These are phyloP conservation scores for Chromis chromis DNA, from an alignment of 2,797 vertebrate species.

Conservation along the genomic window DNA sequence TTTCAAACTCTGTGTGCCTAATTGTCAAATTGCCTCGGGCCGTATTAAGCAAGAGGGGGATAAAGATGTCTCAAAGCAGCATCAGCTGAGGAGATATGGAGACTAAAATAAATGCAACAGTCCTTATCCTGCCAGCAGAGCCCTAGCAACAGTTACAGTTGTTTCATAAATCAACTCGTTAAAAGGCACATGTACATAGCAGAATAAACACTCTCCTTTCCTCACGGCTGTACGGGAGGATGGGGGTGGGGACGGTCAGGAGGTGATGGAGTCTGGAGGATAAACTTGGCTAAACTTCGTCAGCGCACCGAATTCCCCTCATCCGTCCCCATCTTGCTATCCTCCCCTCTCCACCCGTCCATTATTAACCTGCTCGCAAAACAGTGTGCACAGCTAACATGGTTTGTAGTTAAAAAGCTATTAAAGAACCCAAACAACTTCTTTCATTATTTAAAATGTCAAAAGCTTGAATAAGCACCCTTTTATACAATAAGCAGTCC, in stretches of 20 bases:
- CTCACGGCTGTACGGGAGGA: constrained; percentile 40
- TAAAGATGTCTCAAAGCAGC: constrained; percentile 43
- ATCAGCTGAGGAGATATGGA: constrained; percentile 30
- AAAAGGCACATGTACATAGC: constrained; percentile 45
- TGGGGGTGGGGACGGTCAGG: constrained; percentile 27
- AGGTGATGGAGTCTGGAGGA: constrained; percentile 53
- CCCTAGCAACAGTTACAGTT: constrained; percentile 52
- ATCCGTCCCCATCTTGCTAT: background rate
- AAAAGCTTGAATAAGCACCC: constrained; percentile 35
- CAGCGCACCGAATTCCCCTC: constrained; percentile 39
- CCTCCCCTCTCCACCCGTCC: constrained; percentile 11
- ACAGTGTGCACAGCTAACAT: constrained; percentile 25
- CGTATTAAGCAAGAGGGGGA: constrained; percentile 39
- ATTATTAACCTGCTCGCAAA: constrained; percentile 26
- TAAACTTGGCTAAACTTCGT: constrained; percentile 56
- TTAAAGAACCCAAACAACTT: constrained; percentile 17
- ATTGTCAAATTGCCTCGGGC: constrained; percentile 40
- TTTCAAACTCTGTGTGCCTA: constrained; percentile 36
- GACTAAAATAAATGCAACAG: constrained; percentile 43
- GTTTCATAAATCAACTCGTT: constrained; percentile 64
- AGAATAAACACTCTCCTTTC: constrained; percentile 53
- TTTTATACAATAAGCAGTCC: constrained; percentile 27
- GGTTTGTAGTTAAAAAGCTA: constrained; percentile 14
- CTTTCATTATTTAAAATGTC: constrained; percentile 38
- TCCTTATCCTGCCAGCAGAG: constrained; percentile 41